Conservation (phyloP, 2,888 invertebrate genomes). For the Mellilla xanthometata region DNA sequence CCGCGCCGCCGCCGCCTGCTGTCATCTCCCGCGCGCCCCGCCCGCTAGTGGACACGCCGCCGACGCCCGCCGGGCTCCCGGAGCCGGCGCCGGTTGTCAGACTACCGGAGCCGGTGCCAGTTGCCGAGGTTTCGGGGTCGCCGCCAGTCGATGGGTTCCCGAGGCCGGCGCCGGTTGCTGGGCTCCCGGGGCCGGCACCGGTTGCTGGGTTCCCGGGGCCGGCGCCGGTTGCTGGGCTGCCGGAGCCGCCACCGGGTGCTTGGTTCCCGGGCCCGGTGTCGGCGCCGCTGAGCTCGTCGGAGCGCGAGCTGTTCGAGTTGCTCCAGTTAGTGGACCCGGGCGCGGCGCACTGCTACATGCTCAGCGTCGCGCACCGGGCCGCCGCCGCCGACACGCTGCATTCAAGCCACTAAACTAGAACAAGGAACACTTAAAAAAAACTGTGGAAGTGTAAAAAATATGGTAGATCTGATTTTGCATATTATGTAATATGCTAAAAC, state of each 20-base stretch:
- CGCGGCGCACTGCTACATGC: slow-evolving; percentile 57
- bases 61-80: slow-evolving; percentile 4
- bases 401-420: no score
- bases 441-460: no score
- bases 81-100: not conserved
- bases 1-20: slow-evolving; percentile 10
- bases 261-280: no score
- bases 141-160: no score
- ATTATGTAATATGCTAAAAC: no score
- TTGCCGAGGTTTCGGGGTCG: no score
- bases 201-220: no score
- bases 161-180: not conserved
- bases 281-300: slow-evolving; percentile 44
- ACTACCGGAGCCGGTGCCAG: not conserved
- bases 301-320: slow-evolving; percentile 49
- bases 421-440: no score
- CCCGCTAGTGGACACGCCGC: not conserved
- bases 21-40: not conserved
- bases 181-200: slow-evolving; percentile 46
- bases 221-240: slow-evolving; percentile 5
- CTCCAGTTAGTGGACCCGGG: slow-evolving; percentile 45
- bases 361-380: slow-evolving; percentile 43
- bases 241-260: no score
- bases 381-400: slow-evolving; percentile 21
- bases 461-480: no score